Percentiles rank a stretch among this genome's conserved stretches.
phyloP scores from a whole-genome alignment of 1,140 invertebrate species.

The Plutomurus gul region DNA sequence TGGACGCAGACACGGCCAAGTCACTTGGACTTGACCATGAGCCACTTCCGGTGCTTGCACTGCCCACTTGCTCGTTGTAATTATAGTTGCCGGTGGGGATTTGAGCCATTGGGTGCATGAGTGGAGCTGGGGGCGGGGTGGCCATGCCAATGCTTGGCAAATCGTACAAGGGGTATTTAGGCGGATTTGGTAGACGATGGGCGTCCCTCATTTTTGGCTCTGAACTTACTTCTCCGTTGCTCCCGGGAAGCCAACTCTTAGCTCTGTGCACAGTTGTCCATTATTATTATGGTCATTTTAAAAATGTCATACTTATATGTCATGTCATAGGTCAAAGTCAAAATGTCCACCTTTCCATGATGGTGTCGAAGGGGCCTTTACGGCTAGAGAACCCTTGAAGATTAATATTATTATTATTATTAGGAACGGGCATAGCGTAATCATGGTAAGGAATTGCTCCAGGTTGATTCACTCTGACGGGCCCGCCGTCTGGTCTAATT shows the following conservation, averaged over 20 bases:
- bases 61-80: neutral
- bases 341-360: neutral
- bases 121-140: constrained; percentile 51
- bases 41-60: neutral
- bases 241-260: neutral
- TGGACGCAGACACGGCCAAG: neutral
- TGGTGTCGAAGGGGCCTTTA: neutral
- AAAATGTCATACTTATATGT: neutral
- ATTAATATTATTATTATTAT: neutral
- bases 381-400: neutral
- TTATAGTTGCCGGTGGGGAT: constrained; percentile 14
- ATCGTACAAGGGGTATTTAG: constrained; percentile 52
- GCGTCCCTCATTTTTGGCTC: constrained; percentile 43
- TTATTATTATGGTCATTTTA: neutral
- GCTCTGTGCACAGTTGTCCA: neutral
- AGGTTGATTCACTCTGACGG: neutral
- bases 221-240: neutral
- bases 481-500: neutral
- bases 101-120: constrained; percentile 50
- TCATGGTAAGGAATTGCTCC: neutral
- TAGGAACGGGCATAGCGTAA: neutral
- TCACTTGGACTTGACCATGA: neutral
- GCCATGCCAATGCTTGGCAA: constrained; percentile 45
- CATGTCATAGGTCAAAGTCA: neutral
- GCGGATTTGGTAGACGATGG: constrained; percentile 50